phyloP scores from a whole-genome alignment of 2,797 vertebrate genomes.

The Chaetophractus vellerosus region DNA sequence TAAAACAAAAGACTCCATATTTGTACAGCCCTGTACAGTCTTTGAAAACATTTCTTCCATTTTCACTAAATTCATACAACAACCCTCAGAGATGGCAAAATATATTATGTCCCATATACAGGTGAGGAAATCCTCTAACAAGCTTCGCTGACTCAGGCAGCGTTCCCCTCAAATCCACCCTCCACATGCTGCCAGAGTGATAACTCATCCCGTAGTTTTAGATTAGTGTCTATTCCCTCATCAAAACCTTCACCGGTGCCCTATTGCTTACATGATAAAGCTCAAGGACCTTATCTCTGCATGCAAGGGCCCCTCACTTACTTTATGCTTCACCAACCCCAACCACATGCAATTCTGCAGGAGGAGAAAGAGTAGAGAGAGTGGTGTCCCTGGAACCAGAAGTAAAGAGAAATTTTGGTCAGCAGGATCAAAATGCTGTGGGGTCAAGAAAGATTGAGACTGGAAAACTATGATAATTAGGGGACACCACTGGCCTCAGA shows the following conservation, averaged over 20 bases:
- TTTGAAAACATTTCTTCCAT: not conserved
- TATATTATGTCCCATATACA: not conserved
- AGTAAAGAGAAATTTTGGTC: no score
- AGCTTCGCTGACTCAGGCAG: not conserved
- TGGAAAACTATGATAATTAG: no score
- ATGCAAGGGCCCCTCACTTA: not conserved
- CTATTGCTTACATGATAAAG: not conserved
- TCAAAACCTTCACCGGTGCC: not conserved
- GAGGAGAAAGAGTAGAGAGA: no score
- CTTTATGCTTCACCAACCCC: no score
- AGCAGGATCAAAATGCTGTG: no score
- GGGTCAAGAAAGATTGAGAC: no score
- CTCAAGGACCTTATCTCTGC: not conserved
- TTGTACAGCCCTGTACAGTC: not conserved
- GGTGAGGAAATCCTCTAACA: not conserved
- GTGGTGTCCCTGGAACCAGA: no score
- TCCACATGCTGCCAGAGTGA: not conserved
- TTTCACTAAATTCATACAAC: not conserved
- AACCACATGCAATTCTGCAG: no score
- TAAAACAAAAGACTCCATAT: not conserved
- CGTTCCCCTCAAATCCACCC: not conserved
- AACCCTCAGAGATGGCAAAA: not conserved
- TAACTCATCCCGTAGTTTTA: no score
- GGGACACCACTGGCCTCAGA: no score
- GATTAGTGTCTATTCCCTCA: no score